Evolutionary conservation across 2,888 invertebrate species (phyloP), one percentile per base, ranked within the genome.

Genomic region (Stenotaenia linearis): DNA sequence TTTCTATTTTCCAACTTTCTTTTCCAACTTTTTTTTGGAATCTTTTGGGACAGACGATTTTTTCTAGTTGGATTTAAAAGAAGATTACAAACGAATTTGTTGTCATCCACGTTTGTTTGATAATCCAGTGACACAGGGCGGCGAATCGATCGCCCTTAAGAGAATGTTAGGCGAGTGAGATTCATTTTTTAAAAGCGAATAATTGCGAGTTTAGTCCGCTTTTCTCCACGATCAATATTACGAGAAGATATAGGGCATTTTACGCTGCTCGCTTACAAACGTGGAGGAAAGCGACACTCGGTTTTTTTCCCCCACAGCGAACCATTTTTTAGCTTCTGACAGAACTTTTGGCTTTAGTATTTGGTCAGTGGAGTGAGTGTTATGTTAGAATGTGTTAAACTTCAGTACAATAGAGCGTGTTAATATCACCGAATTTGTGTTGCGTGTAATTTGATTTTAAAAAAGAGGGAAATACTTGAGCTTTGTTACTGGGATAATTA

Each of bases 31-130:
- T 50, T 50, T 18, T 56, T 61, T 69, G 15, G 5, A 69, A 69
- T 69, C 69, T 69, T 69, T 28, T 69, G 69, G 69, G 69, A 69
- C 69, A 69, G 28, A 12, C 69, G 25, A 69, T 69, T 69, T 28
- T 69, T 61, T 69, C 25, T 28, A 25, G 1, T 69, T 28, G 69
- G 28, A 28, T 28, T 25, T n/a, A 25, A 28, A 69, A 69, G 69
- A 25, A 69, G 69, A 25, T 69, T 69, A 69, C 69, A 69, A 69
- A 69, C 23, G 69, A 69, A 69, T 69, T 69, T 69, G 69, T 69
- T 69, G 69, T 69, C 69, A 69, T 69, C 69, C 69, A n/a, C 69
- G 69, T 69, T 69, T 69, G 69, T 28, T 69, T 69, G 69, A 69
- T 69, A 69, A 69, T 69, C 69, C 69, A 25, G 25, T 28, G 28